phyloP scores from a whole-genome alignment of 2,888 invertebrate species.

The Amphipoea lucens region DNA sequence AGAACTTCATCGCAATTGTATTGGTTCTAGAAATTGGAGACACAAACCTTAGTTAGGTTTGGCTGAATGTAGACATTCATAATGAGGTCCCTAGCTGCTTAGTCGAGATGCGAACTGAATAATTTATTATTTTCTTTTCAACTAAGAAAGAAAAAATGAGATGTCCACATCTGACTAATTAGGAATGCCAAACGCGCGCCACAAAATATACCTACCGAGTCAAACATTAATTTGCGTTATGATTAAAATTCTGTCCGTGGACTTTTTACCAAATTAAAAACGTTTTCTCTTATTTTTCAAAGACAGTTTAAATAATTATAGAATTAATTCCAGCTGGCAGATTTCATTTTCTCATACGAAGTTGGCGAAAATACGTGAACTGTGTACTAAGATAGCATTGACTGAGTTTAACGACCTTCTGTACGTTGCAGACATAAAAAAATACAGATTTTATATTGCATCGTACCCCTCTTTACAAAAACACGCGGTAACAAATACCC shows the following conservation, averaged over 20 bases:
- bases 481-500: slow-evolving; percentile 24
- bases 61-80: slow-evolving; percentile 24
- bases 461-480: slow-evolving; percentile 10
- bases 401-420: slow-evolving; percentile 5
- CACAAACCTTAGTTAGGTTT: slow-evolving; percentile 9
- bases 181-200: slow-evolving; percentile 59
- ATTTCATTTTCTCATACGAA: slow-evolving; percentile 39
- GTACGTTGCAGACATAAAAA: slow-evolving; percentile 15
- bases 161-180: slow-evolving; percentile 55
- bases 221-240: slow-evolving; percentile 61
- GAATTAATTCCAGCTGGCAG: slow-evolving; percentile 37
- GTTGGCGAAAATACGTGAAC: slow-evolving; percentile 24
- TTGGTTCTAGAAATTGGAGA: slow-evolving; percentile 24
- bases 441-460: slow-evolving; percentile 17
- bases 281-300: slow-evolving; percentile 23
- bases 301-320: slow-evolving; percentile 37
- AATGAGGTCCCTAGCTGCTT: slow-evolving; percentile 35
- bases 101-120: slow-evolving; percentile 43
- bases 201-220: slow-evolving; percentile 49
- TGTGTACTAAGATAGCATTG: slow-evolving; percentile 16
- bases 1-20: slow-evolving; percentile 31
- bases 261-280: slow-evolving; percentile 25
- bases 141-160: slow-evolving; percentile 52
- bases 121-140: slow-evolving; percentile 52
- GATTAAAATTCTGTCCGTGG: slow-evolving; percentile 50